A percentile compares a stretch with the other conserved stretches of the same genome.
Evolutionary conservation across 2,113 vertebrate species (phyloP).

Genomic region (Polyodon spathula): DNA sequence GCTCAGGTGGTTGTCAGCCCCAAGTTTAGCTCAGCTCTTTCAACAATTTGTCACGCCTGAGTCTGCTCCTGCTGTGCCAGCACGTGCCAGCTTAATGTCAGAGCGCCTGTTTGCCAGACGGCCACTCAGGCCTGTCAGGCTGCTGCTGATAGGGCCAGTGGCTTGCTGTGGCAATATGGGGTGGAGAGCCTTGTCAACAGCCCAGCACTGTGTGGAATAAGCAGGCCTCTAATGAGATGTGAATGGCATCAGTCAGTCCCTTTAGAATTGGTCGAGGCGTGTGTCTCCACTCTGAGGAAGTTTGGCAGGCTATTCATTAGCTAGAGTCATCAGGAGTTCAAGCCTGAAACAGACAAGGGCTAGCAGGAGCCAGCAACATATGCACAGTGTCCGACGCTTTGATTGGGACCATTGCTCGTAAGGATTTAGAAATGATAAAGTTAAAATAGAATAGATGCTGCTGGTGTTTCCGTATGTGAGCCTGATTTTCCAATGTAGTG

Average conservation of each 20-base stretch:
- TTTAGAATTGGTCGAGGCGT: constrained; percentile 56
- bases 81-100: constrained; percentile 82
- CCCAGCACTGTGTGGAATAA: constrained; percentile 61
- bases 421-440: background rate
- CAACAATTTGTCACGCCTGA: constrained; percentile 87
- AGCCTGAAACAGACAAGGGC: constrained; percentile 27
- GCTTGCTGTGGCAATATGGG: constrained; percentile 57
- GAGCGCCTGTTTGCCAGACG: constrained; percentile 70
- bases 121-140: constrained; percentile 63
- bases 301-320: constrained; percentile 72
- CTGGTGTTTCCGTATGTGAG: background rate
- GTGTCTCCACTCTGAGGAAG: constrained; percentile 47
- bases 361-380: constrained; percentile 32
- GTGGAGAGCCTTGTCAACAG: constrained; percentile 57
- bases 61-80: constrained; percentile 79
- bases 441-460: background rate
- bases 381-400: constrained; percentile 5
- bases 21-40: constrained; percentile 73
- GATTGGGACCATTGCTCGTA: background rate
- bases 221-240: constrained; percentile 68
- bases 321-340: constrained; percentile 58
- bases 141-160: constrained; percentile 57
- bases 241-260: constrained; percentile 68
- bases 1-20: constrained; percentile 87
- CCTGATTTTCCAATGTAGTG: background rate